A percentile compares a stretch with the other conserved stretches of the same genome.
phyloP scores from a whole-genome alignment of 37 sponge, comb jelly and placozoan species.

The Tethya wilhelma region DNA sequence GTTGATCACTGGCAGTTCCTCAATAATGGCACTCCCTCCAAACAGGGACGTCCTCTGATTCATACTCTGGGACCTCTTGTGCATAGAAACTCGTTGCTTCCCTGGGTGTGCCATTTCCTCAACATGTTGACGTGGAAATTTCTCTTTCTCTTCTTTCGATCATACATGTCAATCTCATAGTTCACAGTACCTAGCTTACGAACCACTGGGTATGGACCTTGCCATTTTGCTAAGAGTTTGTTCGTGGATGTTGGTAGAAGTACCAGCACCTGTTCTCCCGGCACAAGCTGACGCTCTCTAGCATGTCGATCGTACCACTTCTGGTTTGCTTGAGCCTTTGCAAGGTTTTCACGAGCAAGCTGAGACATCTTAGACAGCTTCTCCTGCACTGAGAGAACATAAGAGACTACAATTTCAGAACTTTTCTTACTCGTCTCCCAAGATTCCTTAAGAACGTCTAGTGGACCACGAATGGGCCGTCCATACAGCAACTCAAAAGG shows the following conservation, averaged over 20 bases:
- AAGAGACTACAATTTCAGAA: constrained; percentile 44
- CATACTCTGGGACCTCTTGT: no score
- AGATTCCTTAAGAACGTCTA: constrained; percentile 56
- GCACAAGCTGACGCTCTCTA: constrained; percentile 1
- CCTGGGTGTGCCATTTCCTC: no score
- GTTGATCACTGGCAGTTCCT: no score
- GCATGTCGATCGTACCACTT: constrained; percentile 37
- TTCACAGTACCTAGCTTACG: constrained; percentile 26
- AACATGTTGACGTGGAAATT: constrained; percentile 58
- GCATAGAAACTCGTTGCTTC: no score
- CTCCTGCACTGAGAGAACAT: constrained; percentile 37
- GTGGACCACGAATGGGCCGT: constrained; percentile 39
- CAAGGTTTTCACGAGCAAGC: constrained; percentile 21
- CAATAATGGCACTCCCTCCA: no score
- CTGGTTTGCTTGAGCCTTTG: no score
- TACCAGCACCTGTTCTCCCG: constrained; percentile 35
- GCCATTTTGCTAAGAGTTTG: constrained; percentile 40
- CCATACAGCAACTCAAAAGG: constrained; percentile 75
- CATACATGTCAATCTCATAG: constrained; percentile 40
- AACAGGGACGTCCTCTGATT: no score
- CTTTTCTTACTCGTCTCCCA: no score
- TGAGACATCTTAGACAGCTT: constrained; percentile 6
- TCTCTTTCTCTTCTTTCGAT: constrained; percentile 25
- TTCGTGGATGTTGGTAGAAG: constrained; percentile 27
- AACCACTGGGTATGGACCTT: constrained; percentile 34